Evolutionary conservation across 1,140 invertebrate genomes (phyloP).

Genomic region (Phenacoccus solenopsis): DNA sequence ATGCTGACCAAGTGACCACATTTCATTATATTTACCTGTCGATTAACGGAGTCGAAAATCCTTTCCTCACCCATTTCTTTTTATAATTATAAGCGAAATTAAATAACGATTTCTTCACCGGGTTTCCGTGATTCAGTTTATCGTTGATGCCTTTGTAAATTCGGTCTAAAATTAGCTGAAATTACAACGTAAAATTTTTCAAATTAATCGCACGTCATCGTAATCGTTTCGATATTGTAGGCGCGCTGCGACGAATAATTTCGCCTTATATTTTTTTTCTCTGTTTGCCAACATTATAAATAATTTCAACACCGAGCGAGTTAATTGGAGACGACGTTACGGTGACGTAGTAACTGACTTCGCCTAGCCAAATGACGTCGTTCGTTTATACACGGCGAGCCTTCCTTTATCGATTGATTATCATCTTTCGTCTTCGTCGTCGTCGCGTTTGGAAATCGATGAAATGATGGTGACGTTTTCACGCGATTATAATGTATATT

Average conservation of each 20-base stretch:
- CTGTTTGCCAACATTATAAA: neutral
- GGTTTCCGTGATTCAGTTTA: conserved; percentile 65
- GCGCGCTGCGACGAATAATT: too few relatives aligned
- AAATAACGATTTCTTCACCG: conserved; percentile 65
- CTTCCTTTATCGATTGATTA: too few relatives aligned
- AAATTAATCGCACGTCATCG: too few relatives aligned
- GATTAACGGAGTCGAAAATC: conserved; percentile 70
- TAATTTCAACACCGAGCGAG: conserved; percentile 14
- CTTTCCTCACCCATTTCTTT: conserved; percentile 64
- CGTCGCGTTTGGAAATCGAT: too few relatives aligned
- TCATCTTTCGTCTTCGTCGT: too few relatives aligned
- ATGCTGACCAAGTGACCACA: neutral
- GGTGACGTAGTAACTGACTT: too few relatives aligned
- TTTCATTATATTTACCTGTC: conserved; percentile 40
- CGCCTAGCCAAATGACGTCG: too few relatives aligned
- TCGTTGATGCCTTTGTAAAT: conserved; percentile 91
- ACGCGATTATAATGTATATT: too few relatives aligned
- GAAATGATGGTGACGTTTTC: neutral
- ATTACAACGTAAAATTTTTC: conserved; percentile 24
- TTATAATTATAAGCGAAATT: conserved; percentile 89
- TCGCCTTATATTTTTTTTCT: neutral
- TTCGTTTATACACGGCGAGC: too few relatives aligned
- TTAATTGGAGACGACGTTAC: neutral
- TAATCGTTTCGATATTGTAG: too few relatives aligned
- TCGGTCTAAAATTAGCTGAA: conserved; percentile 81